Evolutionary conservation across 2,113 vertebrate species (phyloP).

Genomic region (Orycteropus afer): DNA sequence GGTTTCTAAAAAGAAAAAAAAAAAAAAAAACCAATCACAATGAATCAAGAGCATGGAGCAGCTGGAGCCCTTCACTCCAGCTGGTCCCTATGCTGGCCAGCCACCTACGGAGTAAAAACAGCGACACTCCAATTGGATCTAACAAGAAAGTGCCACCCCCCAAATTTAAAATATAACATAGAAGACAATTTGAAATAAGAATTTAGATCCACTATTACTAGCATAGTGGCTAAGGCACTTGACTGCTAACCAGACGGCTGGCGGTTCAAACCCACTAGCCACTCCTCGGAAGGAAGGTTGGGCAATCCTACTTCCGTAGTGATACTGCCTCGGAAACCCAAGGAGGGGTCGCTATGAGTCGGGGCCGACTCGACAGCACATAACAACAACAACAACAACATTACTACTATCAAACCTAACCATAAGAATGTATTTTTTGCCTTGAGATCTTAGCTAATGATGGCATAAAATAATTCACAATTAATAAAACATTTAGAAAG

Average conservation of each 20-base stretch:
- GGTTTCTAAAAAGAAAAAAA: no score
- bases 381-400: no score
- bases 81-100: fast-evolving
- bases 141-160: neutral
- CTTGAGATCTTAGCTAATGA: neutral
- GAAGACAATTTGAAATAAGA: neutral
- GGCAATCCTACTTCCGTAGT: no score
- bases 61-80: fast-evolving
- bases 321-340: no score
- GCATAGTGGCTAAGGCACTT: no score
- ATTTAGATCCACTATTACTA: neutral
- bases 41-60: fast-evolving
- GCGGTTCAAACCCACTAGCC: no score
- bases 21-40: fast-evolving
- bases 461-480: neutral
- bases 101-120: fast-evolving
- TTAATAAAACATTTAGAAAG: neutral
- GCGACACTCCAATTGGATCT: fast-evolving
- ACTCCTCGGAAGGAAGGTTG: no score
- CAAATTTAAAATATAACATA: neutral
- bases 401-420: neutral
- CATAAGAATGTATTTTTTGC: neutral
- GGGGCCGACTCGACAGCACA: no score
- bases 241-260: no score
- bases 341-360: no score